phyloP scores from a whole-genome alignment of 1,140 invertebrate genomes.

The Babylonia areolata region DNA sequence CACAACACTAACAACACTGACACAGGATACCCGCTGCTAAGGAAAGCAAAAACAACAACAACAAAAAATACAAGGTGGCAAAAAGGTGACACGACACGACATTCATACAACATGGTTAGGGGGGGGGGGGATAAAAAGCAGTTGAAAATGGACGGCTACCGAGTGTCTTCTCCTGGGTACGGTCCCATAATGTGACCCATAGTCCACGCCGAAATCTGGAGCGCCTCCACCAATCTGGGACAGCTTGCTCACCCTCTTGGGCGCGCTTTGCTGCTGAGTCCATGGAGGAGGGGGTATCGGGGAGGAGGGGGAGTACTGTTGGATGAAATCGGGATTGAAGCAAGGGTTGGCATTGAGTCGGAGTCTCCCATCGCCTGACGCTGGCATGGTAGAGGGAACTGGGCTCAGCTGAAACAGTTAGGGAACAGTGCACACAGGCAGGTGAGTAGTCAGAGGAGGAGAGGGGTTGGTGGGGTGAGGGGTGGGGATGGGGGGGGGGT shows the following conservation, averaged over 20 bases:
- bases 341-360: constrained; percentile 15
- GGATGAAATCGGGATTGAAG: constrained; percentile 17
- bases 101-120: background rate
- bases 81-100: background rate
- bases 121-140: background rate
- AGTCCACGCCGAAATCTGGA: constrained; percentile 35
- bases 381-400: no score
- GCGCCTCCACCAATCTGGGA: constrained; percentile 46
- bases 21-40: background rate
- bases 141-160: constrained; percentile 23
- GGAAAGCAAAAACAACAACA: background rate
- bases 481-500: no score
- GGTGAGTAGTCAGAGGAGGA: no score
- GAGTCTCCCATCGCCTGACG: constrained; percentile 1
- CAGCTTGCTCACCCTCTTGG: constrained; percentile 47
- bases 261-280: constrained; percentile 38
- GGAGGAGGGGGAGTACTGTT: constrained; percentile 23
- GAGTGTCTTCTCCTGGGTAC: constrained; percentile 37
- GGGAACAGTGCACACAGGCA: background rate
- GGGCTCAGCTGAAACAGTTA: constrained; percentile 40
- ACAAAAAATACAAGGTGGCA: background rate
- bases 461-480: no score
- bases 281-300: constrained; percentile 34
- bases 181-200: constrained; percentile 15
- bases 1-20: background rate